A percentile compares a stretch with the other conserved stretches of the same genome.
Conservation (phyloP, 2,113 vertebrate species). For the Nicator chloris region DNA sequence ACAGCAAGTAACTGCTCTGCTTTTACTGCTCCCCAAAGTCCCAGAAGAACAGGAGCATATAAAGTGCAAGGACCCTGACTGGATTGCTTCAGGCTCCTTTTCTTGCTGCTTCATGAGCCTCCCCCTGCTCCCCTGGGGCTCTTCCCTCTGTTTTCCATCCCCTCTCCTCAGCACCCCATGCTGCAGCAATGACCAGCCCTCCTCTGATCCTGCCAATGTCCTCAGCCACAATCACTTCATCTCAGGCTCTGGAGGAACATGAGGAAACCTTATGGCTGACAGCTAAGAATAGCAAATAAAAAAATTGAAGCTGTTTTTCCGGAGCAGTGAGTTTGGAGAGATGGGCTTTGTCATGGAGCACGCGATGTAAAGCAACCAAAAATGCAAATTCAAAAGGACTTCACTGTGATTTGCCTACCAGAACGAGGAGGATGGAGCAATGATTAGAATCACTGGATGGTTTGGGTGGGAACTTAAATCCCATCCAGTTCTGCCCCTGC, state of each 20-base stretch:
- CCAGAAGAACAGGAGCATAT: constrained; percentile 19
- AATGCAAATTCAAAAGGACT: background rate
- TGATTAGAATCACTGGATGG: background rate
- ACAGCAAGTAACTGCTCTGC: background rate
- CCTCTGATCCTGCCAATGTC: background rate
- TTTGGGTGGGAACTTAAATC: background rate
- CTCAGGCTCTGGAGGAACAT: background rate
- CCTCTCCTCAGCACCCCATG: constrained; percentile 10
- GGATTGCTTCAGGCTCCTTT: constrained; percentile 5
- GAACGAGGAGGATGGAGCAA: background rate
- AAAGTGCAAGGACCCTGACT: constrained; percentile 46
- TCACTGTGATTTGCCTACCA: background rate
- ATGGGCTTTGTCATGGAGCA: background rate
- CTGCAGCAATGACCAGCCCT: background rate
- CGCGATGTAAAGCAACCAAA: background rate
- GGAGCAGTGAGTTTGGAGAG: background rate
- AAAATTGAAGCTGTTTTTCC: background rate
- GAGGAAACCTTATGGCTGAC: background rate
- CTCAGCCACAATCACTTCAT: background rate
- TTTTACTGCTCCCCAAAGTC: background rate
- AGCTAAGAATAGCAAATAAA: background rate
- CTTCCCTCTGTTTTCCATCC: constrained; percentile 1
- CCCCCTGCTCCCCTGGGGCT: background rate
- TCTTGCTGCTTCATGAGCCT: constrained; percentile 10
- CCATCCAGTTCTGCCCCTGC: background rate